Evolutionary conservation across 2,888 invertebrate genomes (phyloP), one percentile per base, ranked within the genome.

Genomic region (Pogonocherus hispidulus): DNA sequence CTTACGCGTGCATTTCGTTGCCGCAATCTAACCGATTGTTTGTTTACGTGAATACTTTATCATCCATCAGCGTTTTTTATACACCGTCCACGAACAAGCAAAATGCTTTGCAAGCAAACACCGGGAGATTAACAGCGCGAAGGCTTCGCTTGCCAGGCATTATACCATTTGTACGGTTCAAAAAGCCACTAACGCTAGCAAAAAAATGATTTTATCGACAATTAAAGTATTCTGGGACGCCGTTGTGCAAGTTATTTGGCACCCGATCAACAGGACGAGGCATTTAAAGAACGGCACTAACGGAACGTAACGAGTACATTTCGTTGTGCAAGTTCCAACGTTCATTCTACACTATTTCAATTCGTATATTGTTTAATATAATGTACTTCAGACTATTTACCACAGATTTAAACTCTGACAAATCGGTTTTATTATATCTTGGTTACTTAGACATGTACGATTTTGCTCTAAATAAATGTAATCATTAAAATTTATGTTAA

Each of bases 141-240:
- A 20, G 56, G 44, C 22, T 14, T 41, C 56, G 44, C 57, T 46
- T 46, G 44, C 41, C 20, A 27, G 52, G 52, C 55, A 55, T 55
- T 55, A 41, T 41, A 55, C 22, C 37, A 37, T 55, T 37, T 55
- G 55, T 22, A 20, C 32, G 32, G 27, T 52, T 16, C 47, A 47
- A 41, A 70, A 56, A 59, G 55, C 56, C 60, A 67, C 64, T 64
- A 67, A 37, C 63, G 57, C 49, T 23, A n/a, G 14, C 54, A 57
- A 74, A 74, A 74, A 73, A 71, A 72, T 72, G 70, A 68, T 74
- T 74, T 74, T 71, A 72, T 73, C 59, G 72, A 62, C 74, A 71
- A 74, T 74, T 76, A 74, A 74, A 72, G 69, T 74, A 74, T 76
- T 74, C 70, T 70, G 63, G 67, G 66, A 66, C 63, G 67, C 67